Base-by-base conservation (phyloP, 2,888 invertebrate genomes). In the Dryadula phaetusa region DNA sequence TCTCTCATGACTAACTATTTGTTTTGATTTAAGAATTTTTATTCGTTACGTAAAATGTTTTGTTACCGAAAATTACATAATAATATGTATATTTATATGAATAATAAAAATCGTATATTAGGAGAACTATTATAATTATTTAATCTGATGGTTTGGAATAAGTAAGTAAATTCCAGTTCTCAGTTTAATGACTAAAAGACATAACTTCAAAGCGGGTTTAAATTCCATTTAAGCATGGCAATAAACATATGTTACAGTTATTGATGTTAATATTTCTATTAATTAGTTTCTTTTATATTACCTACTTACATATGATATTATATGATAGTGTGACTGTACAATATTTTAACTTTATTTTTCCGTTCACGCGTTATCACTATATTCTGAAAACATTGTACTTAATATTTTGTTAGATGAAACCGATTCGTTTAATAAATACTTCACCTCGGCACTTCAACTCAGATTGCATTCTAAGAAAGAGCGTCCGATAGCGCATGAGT, bases 341-440 rank as follows among this genome's bases (percentile, higher is more conserved):
- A n/a, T n/a, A n/a, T n/a, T n/a, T n/a, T n/a, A n/a, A n/a, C n/a
- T n/a, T n/a, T n/a, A n/a, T n/a, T n/a, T n/a, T n/a, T n/a, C n/a
- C n/a, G n/a, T n/a, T n/a, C n/a, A n/a, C n/a, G n/a, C n/a, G n/a
- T n/a, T n/a, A n/a, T 61, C 32, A 64, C 68, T 64, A 62, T 34
- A 64, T 73, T 72, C 70, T 58, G 56, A 49, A 66, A 70, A 73
- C 67, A 69, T 64, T 69, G 69, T 58, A 49, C 53, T 70, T 62
- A 68, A 70, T 70, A 66, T 68, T 73, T 73, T 64, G 67, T 69
- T 69, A 74, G 70, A 79, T 84, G 83, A 87, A 89, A 81, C 77
- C 84, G 90, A 91, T 90, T 88, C 85, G 83, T 82, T 84, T 83
- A 86, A 86, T 91, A 90, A 90, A 90, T 87, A 88, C 83, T 86